Percentiles rank a stretch among this genome's conserved stretches.
Conservation (phyloP, 2,113 vertebrate species). For the Verasper variegatus region DNA sequence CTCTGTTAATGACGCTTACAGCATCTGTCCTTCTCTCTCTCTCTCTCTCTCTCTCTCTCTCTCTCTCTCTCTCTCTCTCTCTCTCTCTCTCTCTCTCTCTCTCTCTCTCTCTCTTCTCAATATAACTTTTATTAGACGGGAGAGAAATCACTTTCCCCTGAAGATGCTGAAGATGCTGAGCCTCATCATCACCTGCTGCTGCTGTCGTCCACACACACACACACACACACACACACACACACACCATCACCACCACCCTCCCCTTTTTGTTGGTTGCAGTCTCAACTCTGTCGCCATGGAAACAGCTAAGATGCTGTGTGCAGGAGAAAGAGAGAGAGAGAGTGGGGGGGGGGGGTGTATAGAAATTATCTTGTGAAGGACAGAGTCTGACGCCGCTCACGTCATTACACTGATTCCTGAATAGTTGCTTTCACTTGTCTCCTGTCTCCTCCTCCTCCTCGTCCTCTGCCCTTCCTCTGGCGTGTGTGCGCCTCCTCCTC, state of each 20-base stretch:
- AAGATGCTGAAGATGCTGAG: constrained; percentile 62
- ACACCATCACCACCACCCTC: background rate
- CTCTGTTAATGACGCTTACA: constrained; percentile 38
- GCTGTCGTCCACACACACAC: constrained; percentile 36
- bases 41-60: background rate
- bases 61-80: too few relatives aligned
- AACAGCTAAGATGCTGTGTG: constrained; percentile 82
- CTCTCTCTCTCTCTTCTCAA: constrained; percentile 33
- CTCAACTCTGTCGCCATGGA: constrained; percentile 78
- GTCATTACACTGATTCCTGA: background rate
- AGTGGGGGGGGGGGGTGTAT: constrained; percentile 38
- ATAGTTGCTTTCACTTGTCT: background rate
- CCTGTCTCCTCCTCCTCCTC: too few relatives aligned
- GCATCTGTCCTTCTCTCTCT: background rate
- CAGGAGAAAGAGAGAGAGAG: constrained; percentile 53
- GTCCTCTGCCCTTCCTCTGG: too few relatives aligned
- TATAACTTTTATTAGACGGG: constrained; percentile 69
- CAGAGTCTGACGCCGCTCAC: background rate
- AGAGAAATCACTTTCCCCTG: constrained; percentile 65
- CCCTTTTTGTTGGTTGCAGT: constrained; percentile 59
- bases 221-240: constrained; percentile 36
- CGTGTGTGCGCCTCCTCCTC: constrained; percentile 1
- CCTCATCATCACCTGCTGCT: constrained; percentile 74
- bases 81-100: too few relatives aligned
- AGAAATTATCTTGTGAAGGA: constrained; percentile 70